Base-by-base conservation (phyloP, 2,797 vertebrate species). In the Channa striata region DNA sequence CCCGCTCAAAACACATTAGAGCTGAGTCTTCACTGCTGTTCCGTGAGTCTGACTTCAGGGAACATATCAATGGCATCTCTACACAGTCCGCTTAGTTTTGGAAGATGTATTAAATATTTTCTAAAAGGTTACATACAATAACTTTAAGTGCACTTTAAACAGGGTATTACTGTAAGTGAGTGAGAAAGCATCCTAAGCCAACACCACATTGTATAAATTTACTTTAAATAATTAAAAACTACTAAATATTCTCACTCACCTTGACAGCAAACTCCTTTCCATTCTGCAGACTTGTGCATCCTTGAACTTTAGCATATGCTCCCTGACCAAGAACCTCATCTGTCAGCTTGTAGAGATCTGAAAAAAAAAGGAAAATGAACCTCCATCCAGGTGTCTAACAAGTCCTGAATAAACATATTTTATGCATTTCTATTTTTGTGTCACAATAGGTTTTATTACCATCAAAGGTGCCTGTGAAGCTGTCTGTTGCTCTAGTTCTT, bases 261-360 rank as follows among this genome's bases (percentile, higher is more conserved):
- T 99, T 99, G 47, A 98, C 98, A 49, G 98, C 97, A 75, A 94
- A 99, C 80, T 99, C 98, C 23, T 95, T 95, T 72, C 96, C 96
- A 65, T 95, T 97, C 74, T 97, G 97, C 70, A 98, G 91, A 80
- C 93, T 96, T 78, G 97, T 87, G 60, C 97, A 98, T 85, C 97
- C 95, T 88, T 98, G 97, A 77, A 99, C 98, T 93, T 96, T 99
- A 75, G 97, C 98, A 79, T 96, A 96, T 11, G 97, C 95, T 20
- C 98, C 98, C 81, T 96, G 96, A 70, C 98, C 97, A 59, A 99
- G 96, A 53, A 97, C 85, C 87, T 99, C 97, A 40, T 97, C 94
- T 4, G 96, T 99, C 84, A 99, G 89, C 82, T 93, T 96, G 91
- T 99, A 99, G 59, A 96, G 86, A 83, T 98, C 97, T 99, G 77